phyloP scores from a whole-genome alignment of 2,113 vertebrate species.

The Caracal caracal region DNA sequence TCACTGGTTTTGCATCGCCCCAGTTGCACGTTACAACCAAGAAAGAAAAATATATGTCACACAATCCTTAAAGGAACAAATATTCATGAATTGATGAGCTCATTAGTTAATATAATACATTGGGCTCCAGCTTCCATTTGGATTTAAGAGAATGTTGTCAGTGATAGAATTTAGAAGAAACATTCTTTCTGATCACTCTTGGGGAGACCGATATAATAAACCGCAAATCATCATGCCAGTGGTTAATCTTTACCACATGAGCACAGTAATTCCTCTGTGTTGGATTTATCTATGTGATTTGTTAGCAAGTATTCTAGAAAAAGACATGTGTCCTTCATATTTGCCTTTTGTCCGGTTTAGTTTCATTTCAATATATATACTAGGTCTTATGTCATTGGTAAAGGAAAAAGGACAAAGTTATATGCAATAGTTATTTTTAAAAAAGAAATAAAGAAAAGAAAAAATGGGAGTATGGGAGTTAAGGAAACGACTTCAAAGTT shows the following conservation, averaged over 20 bases:
- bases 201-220: not conserved
- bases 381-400: slow-evolving; percentile 40
- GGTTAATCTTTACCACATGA: not conserved
- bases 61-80: not conserved
- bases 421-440: slow-evolving; percentile 25
- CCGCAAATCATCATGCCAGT: not conserved
- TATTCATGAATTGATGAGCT: not conserved
- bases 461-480: slow-evolving; percentile 62
- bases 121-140: not conserved
- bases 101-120: not conserved
- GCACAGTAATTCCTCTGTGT: not conserved
- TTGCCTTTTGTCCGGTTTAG: slow-evolving; percentile 48
- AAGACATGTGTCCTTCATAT: slow-evolving; percentile 38
- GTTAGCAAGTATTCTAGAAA: not conserved
- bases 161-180: not conserved
- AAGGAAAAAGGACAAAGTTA: slow-evolving; percentile 60
- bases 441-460: slow-evolving; percentile 56
- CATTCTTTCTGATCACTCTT: not conserved
- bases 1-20: not conserved
- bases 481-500: slow-evolving; percentile 66
- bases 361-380: slow-evolving; percentile 69
- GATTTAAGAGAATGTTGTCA: not conserved
- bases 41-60: not conserved
- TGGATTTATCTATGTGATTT: not conserved
- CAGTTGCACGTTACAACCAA: not conserved